A percentile compares a stretch with the other conserved stretches of the same genome.
Conservation (phyloP, 2,888 invertebrate species). For the Torymus tubicola region DNA sequence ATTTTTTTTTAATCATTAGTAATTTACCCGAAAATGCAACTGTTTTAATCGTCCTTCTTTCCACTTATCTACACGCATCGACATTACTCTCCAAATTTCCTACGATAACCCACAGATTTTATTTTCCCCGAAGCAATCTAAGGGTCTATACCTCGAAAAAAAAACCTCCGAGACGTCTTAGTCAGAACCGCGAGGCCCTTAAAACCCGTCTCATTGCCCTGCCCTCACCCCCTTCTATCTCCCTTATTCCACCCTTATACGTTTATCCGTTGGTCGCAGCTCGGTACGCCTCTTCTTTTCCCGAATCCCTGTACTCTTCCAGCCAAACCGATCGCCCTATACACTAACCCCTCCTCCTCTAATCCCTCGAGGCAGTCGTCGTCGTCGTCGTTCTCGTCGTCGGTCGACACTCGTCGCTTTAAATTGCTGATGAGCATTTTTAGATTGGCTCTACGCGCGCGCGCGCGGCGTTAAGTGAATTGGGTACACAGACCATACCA, state of each 20-base stretch:
- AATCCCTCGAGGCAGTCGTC: constrained; percentile 37
- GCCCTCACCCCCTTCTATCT: constrained; percentile 21
- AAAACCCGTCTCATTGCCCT: constrained; percentile 52
- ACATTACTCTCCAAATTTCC: too few species aligned
- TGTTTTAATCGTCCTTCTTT: too few species aligned
- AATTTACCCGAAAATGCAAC: too few species aligned
- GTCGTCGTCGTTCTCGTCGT: constrained; percentile 36
- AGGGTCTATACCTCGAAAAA: neutral
- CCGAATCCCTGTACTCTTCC: constrained; percentile 1
- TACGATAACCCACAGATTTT: too few species aligned
- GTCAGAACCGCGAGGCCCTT: constrained; percentile 9
- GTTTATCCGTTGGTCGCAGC: too few species aligned
- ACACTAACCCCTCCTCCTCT: constrained; percentile 1
- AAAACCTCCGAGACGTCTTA: neutral
- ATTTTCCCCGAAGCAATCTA: too few species aligned
- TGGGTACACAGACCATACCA: constrained; percentile 72
- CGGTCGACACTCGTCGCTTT: constrained; percentile 66
- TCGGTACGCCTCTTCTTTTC: constrained; percentile 12
- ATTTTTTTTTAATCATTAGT: too few species aligned
- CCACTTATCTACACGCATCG: too few species aligned
- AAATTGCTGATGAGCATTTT: constrained; percentile 77
- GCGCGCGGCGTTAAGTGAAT: constrained; percentile 74
- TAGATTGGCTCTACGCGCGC: constrained; percentile 68
- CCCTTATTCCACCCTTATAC: neutral
- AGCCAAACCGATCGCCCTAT: neutral